phyloP scores from a whole-genome alignment of 2,113 vertebrate genomes.

The Ctenomys sociabilis region DNA sequence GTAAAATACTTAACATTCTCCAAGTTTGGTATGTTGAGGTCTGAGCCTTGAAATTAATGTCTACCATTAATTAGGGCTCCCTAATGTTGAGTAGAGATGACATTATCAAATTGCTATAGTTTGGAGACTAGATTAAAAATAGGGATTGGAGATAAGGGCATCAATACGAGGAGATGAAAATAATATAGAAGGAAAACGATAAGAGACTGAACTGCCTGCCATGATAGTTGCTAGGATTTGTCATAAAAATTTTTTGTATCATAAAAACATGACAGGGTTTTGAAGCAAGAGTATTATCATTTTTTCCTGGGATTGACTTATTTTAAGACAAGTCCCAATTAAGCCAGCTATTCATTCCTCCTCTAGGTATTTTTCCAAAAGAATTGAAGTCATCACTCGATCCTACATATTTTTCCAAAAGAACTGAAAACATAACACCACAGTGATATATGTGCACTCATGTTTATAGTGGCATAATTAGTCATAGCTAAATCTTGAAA shows the following conservation, averaged over 20 bases:
- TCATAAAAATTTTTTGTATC: conserved; percentile 11
- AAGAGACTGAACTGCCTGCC: neutral
- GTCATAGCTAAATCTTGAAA: too few relatives aligned
- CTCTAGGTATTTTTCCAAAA: too few relatives aligned
- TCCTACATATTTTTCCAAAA: too few relatives aligned
- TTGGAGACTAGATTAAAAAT: conserved; percentile 54
- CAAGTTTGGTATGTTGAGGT: neutral
- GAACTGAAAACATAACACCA: too few relatives aligned
- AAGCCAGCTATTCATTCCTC: too few relatives aligned
- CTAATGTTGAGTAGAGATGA: conserved; percentile 31
- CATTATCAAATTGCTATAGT: conserved; percentile 41
- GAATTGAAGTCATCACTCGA: too few relatives aligned
- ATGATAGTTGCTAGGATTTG: conserved; percentile 17
- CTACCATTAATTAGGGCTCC: neutral
- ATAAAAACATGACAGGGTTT: neutral
- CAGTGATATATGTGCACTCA: too few relatives aligned
- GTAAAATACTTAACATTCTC: neutral
- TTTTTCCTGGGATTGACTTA: too few relatives aligned
- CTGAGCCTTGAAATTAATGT: neutral
- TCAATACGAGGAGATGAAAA: conserved; percentile 56
- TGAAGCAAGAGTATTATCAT: neutral
- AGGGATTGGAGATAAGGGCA: neutral
- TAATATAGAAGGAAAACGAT: conserved; percentile 52
- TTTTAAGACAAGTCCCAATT: too few relatives aligned
- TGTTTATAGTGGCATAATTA: too few relatives aligned